Evolutionary conservation across 2,113 vertebrate genomes (phyloP), one percentile per base, ranked within the genome.

Genomic region (Holacanthus passer): DNA sequence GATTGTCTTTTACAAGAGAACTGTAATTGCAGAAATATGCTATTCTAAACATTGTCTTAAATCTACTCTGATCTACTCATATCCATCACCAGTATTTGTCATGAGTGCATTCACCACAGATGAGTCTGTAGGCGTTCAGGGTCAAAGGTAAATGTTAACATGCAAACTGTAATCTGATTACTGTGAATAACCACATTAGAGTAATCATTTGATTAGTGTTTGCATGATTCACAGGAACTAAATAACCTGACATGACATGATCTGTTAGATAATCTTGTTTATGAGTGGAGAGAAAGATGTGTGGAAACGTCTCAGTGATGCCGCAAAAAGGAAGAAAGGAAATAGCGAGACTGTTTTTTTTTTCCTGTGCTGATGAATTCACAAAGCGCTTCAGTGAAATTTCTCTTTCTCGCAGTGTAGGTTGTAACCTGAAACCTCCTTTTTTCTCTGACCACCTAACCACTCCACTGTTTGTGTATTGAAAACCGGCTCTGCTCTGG

Each of bases 81-180:
- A 24, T 39, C 4, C 13, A 14, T 68, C 27, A 64, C 31, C n/a
- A 20, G 37, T 27, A 19, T 77, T 53, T 81, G 43, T 43, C 39
- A 22, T 1, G 17, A 41, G 24, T 29, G 11, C 73, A 29, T 43
- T 78, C 63, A 58, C 29, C 32, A 32, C 19, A 45, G 65, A 71
- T 27, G 43, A 68, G 39, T 29, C 43, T 71, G 35, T 55, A 17
- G 39, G 41, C 19, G 48, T 80, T 17, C 29, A 20, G 52, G 27
- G 31, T 73, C 52, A 55, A 55, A 70, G 43, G 24, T 37, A 37
- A 77, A 55, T 41, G 62, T 45, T 22, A 66, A 59, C 43, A 19
- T 17, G 2, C 41, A 73, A 73, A 77, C 73, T 73, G 31, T 37
- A 70, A 71, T 45, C 8, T 60, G 48, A 70, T 56, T 53, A 62